These are phyloP conservation scores for Dermatemys mawii DNA, from an alignment of 2,113 vertebrate species.

Conservation along the genomic window DNA sequence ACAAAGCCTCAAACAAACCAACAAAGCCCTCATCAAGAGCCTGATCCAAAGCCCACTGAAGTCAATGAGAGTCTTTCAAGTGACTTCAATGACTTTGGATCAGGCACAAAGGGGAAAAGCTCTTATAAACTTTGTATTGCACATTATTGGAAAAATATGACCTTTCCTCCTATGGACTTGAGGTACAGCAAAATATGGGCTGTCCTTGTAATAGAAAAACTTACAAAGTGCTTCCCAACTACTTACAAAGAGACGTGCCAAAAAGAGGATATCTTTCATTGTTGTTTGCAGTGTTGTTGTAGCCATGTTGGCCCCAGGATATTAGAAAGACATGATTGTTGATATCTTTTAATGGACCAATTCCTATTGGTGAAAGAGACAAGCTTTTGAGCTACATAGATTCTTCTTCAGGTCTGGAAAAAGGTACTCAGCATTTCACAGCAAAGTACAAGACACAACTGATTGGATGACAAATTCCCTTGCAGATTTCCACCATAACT, in stretches of 20 bases:
- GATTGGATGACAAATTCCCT: too few relatives aligned
- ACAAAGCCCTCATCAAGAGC: rapidly evolving
- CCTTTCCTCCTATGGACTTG: background rate
- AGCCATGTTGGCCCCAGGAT: background rate
- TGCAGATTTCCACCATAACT: too few relatives aligned
- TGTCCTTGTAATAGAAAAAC: background rate
- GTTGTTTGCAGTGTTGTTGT: background rate
- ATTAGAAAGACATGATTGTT: too few relatives aligned
- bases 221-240: background rate
- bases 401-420: too few relatives aligned
- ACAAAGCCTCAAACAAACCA: rapidly evolving
- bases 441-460: too few relatives aligned
- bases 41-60: background rate
- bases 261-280: background rate
- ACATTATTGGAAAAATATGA: background rate
- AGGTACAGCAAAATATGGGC: background rate
- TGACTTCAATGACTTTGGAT: background rate
- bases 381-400: too few relatives aligned
- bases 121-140: background rate
- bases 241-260: background rate
- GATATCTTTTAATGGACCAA: too few relatives aligned
- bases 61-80: background rate
- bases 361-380: too few relatives aligned
- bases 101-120: background rate
- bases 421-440: too few relatives aligned